Base-by-base conservation (phyloP, 2,888 invertebrate genomes). In the Trisateles emortualis region DNA sequence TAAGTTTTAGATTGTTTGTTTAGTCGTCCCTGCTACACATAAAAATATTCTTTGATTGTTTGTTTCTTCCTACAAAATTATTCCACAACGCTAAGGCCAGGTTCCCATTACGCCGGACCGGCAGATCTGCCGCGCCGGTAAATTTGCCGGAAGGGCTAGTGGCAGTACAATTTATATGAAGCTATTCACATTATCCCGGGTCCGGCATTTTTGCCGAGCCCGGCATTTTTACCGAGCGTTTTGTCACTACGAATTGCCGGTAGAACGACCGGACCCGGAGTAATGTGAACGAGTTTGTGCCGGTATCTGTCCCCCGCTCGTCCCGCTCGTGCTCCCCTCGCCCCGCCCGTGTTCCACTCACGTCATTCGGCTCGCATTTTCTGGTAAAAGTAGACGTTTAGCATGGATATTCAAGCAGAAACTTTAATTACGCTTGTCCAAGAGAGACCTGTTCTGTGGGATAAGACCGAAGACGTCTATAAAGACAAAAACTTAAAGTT, bases 371-470 rank as follows among this genome's bases (percentile, higher is more conserved):
- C 54, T 55, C 55, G 52, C 52, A 52, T 26, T 26, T 26, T 26
- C 26, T 26, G 26, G 26, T 26, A 36, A 50, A 55, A 45, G 50
- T 50, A 55, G 50, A 50, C 44, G 44, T 44, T 38, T 50, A 48
- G 41, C 49, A 54, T 59, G 49, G 54, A 65, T 16, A 56, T 64
- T 58, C 46, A 62, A 49, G 32, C 36, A 58, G 63, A 67, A 63
- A 63, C 57, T 64, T 60, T 67, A 59, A 61, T 67, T 54, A 67
- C 64, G 62, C 64, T 64, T 62, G 64, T 66, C 62, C 66, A 64
- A 62, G 66, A 65, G 64, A 64, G 63, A 65, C 61, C 59, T 62
- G 57, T 65, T 62, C 61, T 65, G 61, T 68, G 65, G 64, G 65
- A 72, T 40, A 69, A 68, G 57, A 69, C 66, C 52, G 65, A 62